Conservation (phyloP, 2,113 vertebrate genomes). For the Onychostruthus taczanowskii region DNA sequence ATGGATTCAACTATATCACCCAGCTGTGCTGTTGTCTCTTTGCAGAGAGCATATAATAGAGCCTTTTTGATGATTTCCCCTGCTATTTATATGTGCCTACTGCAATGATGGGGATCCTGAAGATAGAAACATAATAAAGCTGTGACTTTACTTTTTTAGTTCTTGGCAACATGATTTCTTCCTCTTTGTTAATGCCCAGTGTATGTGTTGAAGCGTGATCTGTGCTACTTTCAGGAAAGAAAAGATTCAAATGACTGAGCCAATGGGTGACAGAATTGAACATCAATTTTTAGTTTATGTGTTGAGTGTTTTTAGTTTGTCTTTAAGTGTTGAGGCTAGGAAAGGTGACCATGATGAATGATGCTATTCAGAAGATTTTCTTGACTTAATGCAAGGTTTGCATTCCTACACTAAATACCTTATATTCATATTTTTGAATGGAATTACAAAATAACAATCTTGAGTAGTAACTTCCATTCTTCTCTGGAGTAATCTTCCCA, state of each 20-base stretch:
- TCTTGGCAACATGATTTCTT: background rate
- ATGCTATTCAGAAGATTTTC: background rate
- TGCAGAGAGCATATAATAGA: background rate
- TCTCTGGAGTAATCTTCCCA: background rate
- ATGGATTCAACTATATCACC: background rate
- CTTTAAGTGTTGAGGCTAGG: background rate
- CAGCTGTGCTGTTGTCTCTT: background rate
- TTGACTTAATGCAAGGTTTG: background rate
- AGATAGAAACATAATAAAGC: background rate
- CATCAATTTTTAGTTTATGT: background rate
- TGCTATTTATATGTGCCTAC: background rate
- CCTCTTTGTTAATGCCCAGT: background rate
- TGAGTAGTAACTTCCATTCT: background rate
- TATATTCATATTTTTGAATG: background rate
- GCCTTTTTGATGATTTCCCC: background rate
- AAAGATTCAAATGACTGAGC: background rate
- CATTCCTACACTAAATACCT: background rate
- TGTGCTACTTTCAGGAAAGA: background rate
- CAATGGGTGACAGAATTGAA: background rate
- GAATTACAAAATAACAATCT: background rate
- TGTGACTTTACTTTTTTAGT: background rate
- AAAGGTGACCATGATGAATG: background rate
- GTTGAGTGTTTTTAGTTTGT: too few species aligned
- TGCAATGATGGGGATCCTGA: background rate
- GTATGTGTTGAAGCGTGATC: background rate